A percentile compares a stretch with the other conserved stretches of the same genome.
Conservation (phyloP, 2,797 vertebrate genomes). For the Myripristis jacobus region DNA sequence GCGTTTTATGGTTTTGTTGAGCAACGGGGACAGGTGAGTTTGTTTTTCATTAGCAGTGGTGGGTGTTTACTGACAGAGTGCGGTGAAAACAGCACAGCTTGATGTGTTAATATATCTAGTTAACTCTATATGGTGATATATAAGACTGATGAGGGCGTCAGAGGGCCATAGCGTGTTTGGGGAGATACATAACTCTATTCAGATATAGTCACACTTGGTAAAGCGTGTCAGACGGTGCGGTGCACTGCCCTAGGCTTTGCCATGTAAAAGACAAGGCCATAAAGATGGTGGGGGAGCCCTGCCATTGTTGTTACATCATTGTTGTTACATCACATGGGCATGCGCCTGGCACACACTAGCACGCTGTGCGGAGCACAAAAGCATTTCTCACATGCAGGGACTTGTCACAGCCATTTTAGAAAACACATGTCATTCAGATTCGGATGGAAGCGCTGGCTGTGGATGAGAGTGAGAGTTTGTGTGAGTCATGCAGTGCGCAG, state of each 20-base stretch:
- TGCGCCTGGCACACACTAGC: constrained; percentile 68
- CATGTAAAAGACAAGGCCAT: constrained; percentile 64
- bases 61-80: neutral
- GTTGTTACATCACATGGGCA: constrained; percentile 70
- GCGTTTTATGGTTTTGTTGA: too few relatives aligned
- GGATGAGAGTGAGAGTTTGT: constrained; percentile 54
- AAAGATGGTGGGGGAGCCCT: constrained; percentile 62
- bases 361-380: constrained; percentile 71
- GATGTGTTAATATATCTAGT: neutral
- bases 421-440: constrained; percentile 60
- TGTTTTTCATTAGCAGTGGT: too few relatives aligned
- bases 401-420: constrained; percentile 65
- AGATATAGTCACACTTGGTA: constrained; percentile 28
- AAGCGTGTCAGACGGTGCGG: constrained; percentile 31
- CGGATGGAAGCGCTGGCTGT: constrained; percentile 53
- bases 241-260: constrained; percentile 17
- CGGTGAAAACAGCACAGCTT: neutral
- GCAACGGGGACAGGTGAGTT: too few relatives aligned
- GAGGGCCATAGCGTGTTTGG: neutral
- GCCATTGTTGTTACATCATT: constrained; percentile 78
- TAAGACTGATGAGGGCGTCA: neutral
- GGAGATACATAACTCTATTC: constrained; percentile 23
- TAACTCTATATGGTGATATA: neutral
- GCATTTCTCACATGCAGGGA: constrained; percentile 70
- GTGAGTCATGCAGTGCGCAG: constrained; percentile 57